Evolutionary conservation across 2,113 vertebrate genomes (phyloP), one percentile per base, ranked within the genome.

Genomic region (Pao palembangensis): DNA sequence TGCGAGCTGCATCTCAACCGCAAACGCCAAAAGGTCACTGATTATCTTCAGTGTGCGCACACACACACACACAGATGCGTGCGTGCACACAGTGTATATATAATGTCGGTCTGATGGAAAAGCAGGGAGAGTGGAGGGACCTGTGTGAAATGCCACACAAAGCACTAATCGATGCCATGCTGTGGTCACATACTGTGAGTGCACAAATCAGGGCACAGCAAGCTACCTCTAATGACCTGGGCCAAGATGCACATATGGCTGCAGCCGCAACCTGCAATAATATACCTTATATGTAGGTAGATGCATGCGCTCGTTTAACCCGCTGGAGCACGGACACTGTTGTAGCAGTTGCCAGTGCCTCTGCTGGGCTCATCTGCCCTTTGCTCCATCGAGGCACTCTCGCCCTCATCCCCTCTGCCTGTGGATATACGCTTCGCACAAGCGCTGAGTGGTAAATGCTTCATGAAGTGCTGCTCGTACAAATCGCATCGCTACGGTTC

Each of bases 151-250:
- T 87, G 85, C 83, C 87, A 87, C 75, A 77, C 78, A 81, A 78
- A 78, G 79, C 78, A 75, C 81, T 85, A 86, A 88, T 88, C 83
- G 55, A 87, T 82, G 70, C 68, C 87, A 79, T 49, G 81, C 85
- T 88, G 85, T 69, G 88, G 85, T 79, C 74, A 71, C 87, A 88
- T 78, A 85, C 87, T 87, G 87, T 78, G 85, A 80, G 74, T 80
- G 82, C 85, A 87, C 85, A 87, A 86, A 87, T 84, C 82, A 87
- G 86, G 86, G 81, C 86, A 82, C 85, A 82, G 88, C 85, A 78
- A 83, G 86, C 59, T 74, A 53, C 76, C 79, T 88, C 83, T 89
- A 88, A 87, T 87, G 83, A 88, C 84, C 79, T 80, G 69, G 58
- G 68, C 72, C 59, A 64, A 20, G 42, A 65, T 42, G 64, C 58